Base-by-base conservation (phyloP, 2,888 invertebrate genomes). In the Leptinotarsa haldemani region DNA sequence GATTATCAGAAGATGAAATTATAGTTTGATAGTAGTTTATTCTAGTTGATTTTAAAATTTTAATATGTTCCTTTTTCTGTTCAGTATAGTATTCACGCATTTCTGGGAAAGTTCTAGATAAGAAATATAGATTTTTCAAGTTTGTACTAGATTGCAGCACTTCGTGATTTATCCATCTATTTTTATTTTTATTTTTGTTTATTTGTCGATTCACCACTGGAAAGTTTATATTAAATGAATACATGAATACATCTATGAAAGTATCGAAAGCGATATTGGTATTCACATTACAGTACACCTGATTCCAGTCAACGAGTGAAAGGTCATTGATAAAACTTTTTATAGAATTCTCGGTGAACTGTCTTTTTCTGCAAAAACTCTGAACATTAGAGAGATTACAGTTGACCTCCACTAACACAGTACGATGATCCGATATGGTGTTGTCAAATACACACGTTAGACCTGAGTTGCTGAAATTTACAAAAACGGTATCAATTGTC, bases 371-470 rank as follows among this genome's bases (percentile, higher is more conserved):
- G n/a, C 16, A 46, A 64, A 64, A 25, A 64, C 22, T 22, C 25
- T 18, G 64, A 40, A 25, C 18, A 46, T 30, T 16, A 20, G 25
- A 30, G 13, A 46, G 22, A 40, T 25, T 46, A 25, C 12, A 15
- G 18, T 20, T 25, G n/a, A 64, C 15, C 22, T 64, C 64, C 64
- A 64, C 30, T n/a, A 64, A 25, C 9, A 65, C 46, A 13, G 65
- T 46, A 5, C 65, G 40, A 16, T 65, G 65, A 65, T 46, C 40
- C 9, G 65, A 65, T 65, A 65, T 46, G n/a, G 65, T 65, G 65
- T 65, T 65, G 65, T 65, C 65, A 47, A 48, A 15, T 16, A 65
- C 65, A 65, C 47, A 65, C 18, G 65, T 46, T 46, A 65, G 13
- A 65, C n/a, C 47, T 40, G n/a, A 40, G 12, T 65, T 48, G 22